Base-by-base conservation (phyloP, 2,797 vertebrate species). In the Schizothorax lantsangensis region DNA sequence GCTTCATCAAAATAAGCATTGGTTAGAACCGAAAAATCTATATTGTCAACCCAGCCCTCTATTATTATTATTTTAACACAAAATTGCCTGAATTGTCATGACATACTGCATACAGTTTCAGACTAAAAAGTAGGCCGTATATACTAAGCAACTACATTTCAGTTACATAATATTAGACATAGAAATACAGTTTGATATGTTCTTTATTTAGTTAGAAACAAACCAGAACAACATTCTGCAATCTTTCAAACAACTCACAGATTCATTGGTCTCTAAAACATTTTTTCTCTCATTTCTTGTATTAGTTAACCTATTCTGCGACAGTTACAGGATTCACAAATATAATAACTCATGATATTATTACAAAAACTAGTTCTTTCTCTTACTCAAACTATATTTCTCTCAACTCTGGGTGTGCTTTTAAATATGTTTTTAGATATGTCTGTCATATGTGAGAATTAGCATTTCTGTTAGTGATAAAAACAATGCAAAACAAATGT, bases 181-280 rank as follows among this genome's bases (percentile, higher is more conserved):
- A 62, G 3, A 66, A 45, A 66, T 66, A 68, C 0, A 2, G 45
- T 47, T 54, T 59, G 62, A 78, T 54, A 78, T 77, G 26, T 36
- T 73, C 15, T 87, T 88, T 87, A 90, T 90, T 90, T 36, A 71
- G 84, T 64, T 79, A 74, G 64, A 62, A 84, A 84, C 86, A 84
- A 84, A 83, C 54, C 54, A 62, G 47, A 47, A 69, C 66, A 71
- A 33, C 64, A 68, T 84, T 69, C 45, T 66, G 30, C 73, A 84
- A 36, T 77, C 59, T 49, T 68, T 68, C 21, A 66, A 15, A 52
- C 10, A 3, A 68, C 73, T 84, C 57, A 73, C 79, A 54, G 33
- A 68, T 84, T 68, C 6, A 68, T 19, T 68, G 62, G 26, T 84
- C 74, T 54, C n/a, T 26, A 33, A 21, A 43, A 79, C 17, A 84